Evolutionary conservation across 2,113 vertebrate genomes (phyloP), one percentile per base, ranked within the genome.

Genomic region (Chrysemys picta): DNA sequence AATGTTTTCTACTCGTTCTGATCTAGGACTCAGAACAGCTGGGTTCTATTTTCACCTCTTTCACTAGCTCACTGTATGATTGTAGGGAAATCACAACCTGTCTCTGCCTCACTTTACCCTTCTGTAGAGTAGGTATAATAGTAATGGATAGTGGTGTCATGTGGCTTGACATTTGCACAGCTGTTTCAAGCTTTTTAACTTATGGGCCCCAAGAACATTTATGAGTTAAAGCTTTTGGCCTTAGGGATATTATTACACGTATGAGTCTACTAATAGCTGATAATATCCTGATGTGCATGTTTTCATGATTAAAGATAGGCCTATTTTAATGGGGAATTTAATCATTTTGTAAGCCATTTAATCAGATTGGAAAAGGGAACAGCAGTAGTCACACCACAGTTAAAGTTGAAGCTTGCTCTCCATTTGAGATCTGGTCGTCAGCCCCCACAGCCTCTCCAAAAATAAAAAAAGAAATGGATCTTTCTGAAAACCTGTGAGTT

Each of bases 161-260:
- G 17, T 90, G 88, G n/a, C 69, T 96, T 95, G 80, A 89, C 87
- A 54, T 2, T 17, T 29, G 2, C 27, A 13, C 11, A 19, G 52
- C 69, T 38, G 80, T 80, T 62, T n/a, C 76, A 85, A 53, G 22
- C 47, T 89, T 12, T 96, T 91, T 93, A 87, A 94, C 94, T 57
- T 87, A 49, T 24, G 83, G 82, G 82, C 50, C 88, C 59, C 59
- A 84, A 93, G 91, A 94, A 87, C 47, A 75, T 52, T 91, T 95
- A 65, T 1, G 8, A 88, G 14, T 89, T 92, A 3, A 14, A 50
- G 8, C 17, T 93, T 93, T 93, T 96, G 50, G 65, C 93, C 31
- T 49, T 91, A 19, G 85, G 80, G 89, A 87, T 92, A 24, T 79
- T 94, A 85, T 87, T 93, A 94, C 76, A 85, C 24, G 81, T 96